Base-by-base conservation (phyloP, 92 coral and sea anemone species). In the Epizoanthus illoricatus region DNA sequence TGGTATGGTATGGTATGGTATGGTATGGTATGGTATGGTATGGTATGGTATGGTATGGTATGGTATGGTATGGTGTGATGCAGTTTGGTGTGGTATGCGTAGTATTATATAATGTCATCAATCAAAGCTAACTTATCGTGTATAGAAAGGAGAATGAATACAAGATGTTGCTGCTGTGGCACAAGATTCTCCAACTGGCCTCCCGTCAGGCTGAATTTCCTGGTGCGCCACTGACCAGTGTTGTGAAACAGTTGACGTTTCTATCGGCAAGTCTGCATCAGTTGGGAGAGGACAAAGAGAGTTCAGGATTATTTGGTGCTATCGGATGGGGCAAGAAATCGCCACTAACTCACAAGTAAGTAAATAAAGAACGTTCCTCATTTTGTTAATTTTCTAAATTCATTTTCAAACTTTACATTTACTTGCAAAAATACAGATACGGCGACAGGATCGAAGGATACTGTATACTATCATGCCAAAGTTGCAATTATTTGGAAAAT, bases 311-410 rank as follows among this genome's bases (percentile, higher is more conserved):
- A 16, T 84, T 97, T 28, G 98, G 98, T n/a, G 99, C 97, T 55
- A 97, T 97, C 75, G 99, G 99, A 0, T 88, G 89, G 64, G 99
- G 99, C 70, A 93, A 85, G 87, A 97, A 97, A 80, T 97, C 99
- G 18, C 82, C 90, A 19, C 91, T 88, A 4, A 84, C 92, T 61
- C 86, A 85, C 19, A 92, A 91, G 99, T 97, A 78, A 43, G 98
- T 87, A 24, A 12, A 42, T n/a, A 19, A 7, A n/a, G 11, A 1
- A 5, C 5, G 5, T 49, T n/a, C 19, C 12, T 18, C 0, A 7
- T 13, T 12, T 33, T 28, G 11, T 6, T 12, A 18, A 58, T 9
- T 4, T 62, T 5, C 28, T 17, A 43, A 79, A 18, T 2, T 1
- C 49, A 5, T 45, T 45, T 45, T 45, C 6, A 45, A 7, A 45